Conservation (phyloP, 1,140 invertebrate species). For the Pseudoatta argentina region DNA sequence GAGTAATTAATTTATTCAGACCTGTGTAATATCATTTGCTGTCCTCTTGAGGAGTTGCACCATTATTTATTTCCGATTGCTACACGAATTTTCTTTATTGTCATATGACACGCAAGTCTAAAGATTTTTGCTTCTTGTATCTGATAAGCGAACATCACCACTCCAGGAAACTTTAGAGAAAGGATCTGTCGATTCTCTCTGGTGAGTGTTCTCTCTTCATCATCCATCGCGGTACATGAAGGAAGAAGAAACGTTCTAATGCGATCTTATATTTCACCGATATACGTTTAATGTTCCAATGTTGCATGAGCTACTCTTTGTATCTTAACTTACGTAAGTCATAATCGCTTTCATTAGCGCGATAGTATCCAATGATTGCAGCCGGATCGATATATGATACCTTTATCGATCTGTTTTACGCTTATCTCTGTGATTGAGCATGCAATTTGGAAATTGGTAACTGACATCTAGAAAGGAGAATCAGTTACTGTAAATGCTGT, state of each 20-base stretch:
- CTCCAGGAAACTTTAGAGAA: conserved; percentile 40
- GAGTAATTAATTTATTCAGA: not conserved
- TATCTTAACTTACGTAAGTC: conserved; percentile 58
- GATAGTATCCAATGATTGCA: conserved; percentile 46
- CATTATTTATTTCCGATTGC: conserved; percentile 11
- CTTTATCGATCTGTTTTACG: not conserved
- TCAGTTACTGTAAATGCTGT: not conserved
- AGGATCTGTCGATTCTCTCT: conserved; percentile 42
- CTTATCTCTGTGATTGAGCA: conserved; percentile 53
- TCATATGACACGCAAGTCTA: not conserved
- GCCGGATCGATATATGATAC: not conserved
- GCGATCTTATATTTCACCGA: conserved; percentile 41
- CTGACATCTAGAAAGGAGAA: conserved; percentile 13
- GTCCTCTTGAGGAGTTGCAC: not conserved
- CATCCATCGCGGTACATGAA: conserved; percentile 31
- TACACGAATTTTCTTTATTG: conserved; percentile 15
- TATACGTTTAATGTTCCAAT: conserved; percentile 44
- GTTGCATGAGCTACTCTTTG: not conserved
- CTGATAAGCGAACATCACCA: conserved; percentile 23
- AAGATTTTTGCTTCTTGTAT: conserved; percentile 1
- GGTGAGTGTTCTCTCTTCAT: conserved; percentile 53
- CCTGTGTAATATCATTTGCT: not conserved
- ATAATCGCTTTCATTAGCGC: conserved; percentile 58
- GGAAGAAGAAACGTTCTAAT: conserved; percentile 42
- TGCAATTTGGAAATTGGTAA: conserved; percentile 51